These are phyloP conservation scores for Neodiprion pinetum DNA, from an alignment of 1,140 invertebrate genomes.

Conservation along the genomic window DNA sequence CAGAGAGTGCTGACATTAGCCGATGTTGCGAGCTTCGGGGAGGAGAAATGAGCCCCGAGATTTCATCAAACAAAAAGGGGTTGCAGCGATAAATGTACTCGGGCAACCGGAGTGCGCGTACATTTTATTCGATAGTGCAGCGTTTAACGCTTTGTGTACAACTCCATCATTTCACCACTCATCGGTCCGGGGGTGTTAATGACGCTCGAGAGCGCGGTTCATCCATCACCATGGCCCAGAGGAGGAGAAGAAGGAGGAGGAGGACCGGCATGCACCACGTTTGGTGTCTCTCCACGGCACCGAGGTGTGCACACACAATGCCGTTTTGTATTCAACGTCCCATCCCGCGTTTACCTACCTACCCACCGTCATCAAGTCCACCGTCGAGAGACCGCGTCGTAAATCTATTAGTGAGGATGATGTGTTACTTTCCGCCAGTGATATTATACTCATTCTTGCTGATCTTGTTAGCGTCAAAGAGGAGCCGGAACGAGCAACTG, in stretches of 20 bases:
- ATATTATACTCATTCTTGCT: neutral
- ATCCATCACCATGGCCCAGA: neutral
- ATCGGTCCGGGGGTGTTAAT: neutral
- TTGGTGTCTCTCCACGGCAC: neutral
- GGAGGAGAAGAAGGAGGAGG: too few species aligned
- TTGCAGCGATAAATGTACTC: neutral
- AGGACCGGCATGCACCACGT: neutral
- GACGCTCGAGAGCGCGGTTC: slow-evolving; percentile 2
- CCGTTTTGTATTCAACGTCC: neutral
- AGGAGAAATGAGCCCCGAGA: neutral
- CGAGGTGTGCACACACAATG: neutral
- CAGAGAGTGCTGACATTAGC: too few species aligned
- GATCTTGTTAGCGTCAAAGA: neutral
- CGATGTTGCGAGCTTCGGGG: too few species aligned
- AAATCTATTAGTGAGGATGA: slow-evolving; percentile 5
- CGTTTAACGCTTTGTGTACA: slow-evolving; percentile 3
- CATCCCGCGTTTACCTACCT: neutral
- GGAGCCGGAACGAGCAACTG: neutral
- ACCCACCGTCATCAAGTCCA: too few species aligned
- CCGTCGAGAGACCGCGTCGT: neutral
- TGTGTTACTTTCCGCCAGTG: neutral
- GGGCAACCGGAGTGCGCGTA: neutral
- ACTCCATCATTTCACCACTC: neutral
- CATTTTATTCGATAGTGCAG: neutral
- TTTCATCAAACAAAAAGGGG: slow-evolving; percentile 3